Conservation (phyloP, 2,113 vertebrate genomes). For the Oceanodroma tethys region DNA sequence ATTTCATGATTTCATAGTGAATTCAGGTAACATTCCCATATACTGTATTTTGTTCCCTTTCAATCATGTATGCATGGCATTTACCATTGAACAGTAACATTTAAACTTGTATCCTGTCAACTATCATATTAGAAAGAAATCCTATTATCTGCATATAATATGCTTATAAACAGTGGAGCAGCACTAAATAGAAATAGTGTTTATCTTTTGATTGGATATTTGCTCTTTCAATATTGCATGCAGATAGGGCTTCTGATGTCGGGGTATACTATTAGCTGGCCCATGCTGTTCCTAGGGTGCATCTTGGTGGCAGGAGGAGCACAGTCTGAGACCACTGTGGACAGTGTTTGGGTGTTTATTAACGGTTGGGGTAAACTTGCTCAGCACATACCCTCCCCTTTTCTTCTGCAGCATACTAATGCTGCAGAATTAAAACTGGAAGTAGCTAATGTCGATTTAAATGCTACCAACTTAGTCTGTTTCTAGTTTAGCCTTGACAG, state of each 20-base stretch:
- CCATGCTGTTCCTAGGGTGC: background rate
- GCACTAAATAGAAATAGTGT: constrained; percentile 33
- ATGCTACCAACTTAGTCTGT: background rate
- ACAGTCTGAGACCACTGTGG: background rate
- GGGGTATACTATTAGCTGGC: background rate
- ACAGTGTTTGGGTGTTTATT: background rate
- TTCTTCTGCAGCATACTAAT: background rate
- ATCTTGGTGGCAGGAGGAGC: background rate
- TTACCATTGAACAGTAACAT: background rate
- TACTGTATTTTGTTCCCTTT: constrained; percentile 14
- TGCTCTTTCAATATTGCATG: constrained; percentile 58
- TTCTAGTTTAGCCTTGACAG: background rate
- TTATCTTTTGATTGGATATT: constrained; percentile 44
- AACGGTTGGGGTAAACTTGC: background rate
- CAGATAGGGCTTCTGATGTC: constrained; percentile 44
- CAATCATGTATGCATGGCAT: constrained; percentile 15
- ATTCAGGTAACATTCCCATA: constrained; percentile 42
- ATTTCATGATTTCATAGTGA: constrained; percentile 56
- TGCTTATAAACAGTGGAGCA: constrained; percentile 42
- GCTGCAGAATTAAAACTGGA: background rate
- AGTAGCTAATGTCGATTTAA: background rate
- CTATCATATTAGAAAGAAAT: constrained; percentile 21
- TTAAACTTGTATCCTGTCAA: constrained; percentile 10
- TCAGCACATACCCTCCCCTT: background rate
- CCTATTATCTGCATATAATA: constrained; percentile 37